Percentiles rank a stretch among this genome's conserved stretches.
Conservation (phyloP, 2,113 vertebrate genomes). For the Pseudonaja textilis region DNA sequence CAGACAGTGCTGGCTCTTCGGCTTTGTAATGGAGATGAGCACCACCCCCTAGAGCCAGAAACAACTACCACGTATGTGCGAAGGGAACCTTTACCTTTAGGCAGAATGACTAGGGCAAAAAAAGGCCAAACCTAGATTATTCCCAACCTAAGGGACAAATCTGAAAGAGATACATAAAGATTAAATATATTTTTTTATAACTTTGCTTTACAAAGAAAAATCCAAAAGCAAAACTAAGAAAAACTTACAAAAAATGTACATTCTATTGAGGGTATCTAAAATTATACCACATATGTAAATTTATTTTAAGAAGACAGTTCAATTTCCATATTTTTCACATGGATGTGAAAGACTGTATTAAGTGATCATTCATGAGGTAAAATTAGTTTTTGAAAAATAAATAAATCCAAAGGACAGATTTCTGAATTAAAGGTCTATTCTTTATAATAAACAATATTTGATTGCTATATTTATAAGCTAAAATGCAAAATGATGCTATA, state of each 20-base stretch:
- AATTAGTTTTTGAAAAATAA: background rate
- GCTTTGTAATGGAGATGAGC: no score
- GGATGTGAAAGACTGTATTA: background rate
- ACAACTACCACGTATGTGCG: no score
- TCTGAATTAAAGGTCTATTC: background rate
- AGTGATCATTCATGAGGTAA: background rate
- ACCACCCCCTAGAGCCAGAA: no score
- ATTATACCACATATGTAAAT: background rate
- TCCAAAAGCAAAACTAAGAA: no score
- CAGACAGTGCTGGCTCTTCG: no score
- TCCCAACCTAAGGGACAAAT: no score
- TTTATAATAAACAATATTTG: background rate
- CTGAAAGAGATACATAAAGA: no score
- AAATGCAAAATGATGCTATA: background rate
- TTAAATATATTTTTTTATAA: no score
- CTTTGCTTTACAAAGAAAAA: no score
- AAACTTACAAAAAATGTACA: background rate
- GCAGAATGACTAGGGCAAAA: no score
- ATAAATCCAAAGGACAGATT: background rate
- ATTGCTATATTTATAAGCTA: background rate
- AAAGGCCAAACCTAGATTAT: no score
- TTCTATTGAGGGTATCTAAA: background rate
- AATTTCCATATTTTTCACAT: background rate
- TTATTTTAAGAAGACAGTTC: background rate
- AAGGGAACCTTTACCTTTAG: no score